These are phyloP conservation scores for Eristalis arbustorum DNA, from an alignment of 2,888 invertebrate species.

Conservation along the genomic window DNA sequence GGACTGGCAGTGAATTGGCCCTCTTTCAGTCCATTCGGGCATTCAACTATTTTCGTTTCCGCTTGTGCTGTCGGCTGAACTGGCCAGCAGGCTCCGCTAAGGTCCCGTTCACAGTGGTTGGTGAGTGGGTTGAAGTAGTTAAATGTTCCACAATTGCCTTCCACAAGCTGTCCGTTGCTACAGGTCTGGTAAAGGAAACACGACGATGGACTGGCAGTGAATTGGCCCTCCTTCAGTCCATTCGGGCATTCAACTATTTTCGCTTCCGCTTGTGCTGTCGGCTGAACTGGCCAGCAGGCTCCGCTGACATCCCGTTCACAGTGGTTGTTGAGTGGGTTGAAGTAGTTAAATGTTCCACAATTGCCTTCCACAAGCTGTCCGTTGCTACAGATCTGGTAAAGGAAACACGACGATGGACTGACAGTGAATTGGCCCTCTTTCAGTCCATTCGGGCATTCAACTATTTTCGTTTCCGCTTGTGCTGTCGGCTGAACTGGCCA, in stretches of 20 bases:
- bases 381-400: conserved; percentile 71
- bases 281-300: not conserved
- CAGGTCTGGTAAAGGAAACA: conserved; percentile 71
- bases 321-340: conserved; percentile 52
- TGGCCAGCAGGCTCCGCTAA: not conserved
- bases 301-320: conserved; percentile 9
- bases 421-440: conserved; percentile 71
- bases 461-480: not conserved
- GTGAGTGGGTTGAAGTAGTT: conserved; percentile 68
- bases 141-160: conserved; percentile 71
- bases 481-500: not conserved
- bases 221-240: conserved; percentile 71
- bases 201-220: conserved; percentile 64
- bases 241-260: conserved; percentile 28
- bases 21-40: conserved; percentile 24
- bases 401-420: conserved; percentile 63
- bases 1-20: conserved; percentile 11
- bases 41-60: not conserved
- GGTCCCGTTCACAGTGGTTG: conserved; percentile 11
- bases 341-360: conserved; percentile 71
- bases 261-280: not conserved
- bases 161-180: conserved; percentile 54
- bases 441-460: conserved; percentile 59
- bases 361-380: conserved; percentile 66
- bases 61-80: not conserved